phyloP scores from a whole-genome alignment of 1,140 invertebrate genomes.

The Nasonia longicornis region DNA sequence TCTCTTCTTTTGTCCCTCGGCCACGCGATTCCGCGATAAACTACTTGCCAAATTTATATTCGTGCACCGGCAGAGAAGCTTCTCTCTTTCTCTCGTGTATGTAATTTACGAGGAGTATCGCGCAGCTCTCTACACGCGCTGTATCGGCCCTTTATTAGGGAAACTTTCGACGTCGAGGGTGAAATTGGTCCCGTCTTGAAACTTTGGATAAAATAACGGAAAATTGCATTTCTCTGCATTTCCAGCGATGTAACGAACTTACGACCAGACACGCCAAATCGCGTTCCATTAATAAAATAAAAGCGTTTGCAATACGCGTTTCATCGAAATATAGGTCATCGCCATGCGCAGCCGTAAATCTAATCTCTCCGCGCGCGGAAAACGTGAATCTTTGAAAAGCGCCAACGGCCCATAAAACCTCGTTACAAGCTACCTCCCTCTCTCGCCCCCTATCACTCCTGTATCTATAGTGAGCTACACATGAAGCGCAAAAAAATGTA shows the following conservation, averaged over 20 bases:
- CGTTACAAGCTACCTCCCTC: no score
- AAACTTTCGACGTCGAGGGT: not conserved
- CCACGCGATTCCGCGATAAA: constrained; percentile 68
- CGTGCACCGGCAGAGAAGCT: not conserved
- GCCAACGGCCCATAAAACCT: no score
- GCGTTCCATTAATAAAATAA: not conserved
- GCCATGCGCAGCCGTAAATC: not conserved
- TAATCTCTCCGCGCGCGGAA: not conserved
- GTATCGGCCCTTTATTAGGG: constrained; percentile 23
- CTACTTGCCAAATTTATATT: constrained; percentile 48
- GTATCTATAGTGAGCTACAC: no score
- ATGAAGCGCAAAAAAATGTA: not conserved
- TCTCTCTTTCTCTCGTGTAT: constrained; percentile 11
- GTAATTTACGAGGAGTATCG: constrained; percentile 34
- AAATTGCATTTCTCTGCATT: no score
- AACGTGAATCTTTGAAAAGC: not conserved
- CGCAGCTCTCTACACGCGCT: no score
- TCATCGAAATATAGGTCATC: not conserved
- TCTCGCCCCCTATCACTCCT: no score
- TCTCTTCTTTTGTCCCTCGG: constrained; percentile 53
- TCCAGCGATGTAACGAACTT: no score
- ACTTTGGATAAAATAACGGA: no score
- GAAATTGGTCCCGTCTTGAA: not conserved
- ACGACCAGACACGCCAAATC: no score
- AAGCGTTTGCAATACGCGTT: not conserved